These are phyloP conservation scores for Ptychochromis oligacanthus DNA, from an alignment of 2,113 vertebrate species.

Conservation along the genomic window DNA sequence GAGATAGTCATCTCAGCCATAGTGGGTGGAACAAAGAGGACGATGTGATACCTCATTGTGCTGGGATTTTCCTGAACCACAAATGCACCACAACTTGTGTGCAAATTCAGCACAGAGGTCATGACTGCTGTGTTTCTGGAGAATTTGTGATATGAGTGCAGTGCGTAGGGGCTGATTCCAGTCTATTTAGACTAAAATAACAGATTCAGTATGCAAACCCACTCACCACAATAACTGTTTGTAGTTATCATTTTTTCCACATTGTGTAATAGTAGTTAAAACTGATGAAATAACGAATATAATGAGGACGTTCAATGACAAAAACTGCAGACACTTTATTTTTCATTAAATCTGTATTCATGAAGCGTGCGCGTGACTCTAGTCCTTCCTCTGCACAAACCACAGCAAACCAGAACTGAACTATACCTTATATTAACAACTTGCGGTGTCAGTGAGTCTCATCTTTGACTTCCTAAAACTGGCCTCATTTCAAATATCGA, in stretches of 20 bases:
- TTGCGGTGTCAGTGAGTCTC: neutral
- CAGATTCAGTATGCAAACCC: neutral
- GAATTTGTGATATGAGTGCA: neutral
- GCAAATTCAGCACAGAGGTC: neutral
- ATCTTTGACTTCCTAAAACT: neutral
- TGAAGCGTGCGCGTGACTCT: neutral
- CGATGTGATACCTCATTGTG: neutral
- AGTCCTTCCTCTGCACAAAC: neutral
- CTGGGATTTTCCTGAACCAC: neutral
- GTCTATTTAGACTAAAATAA: neutral
- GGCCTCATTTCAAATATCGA: rapidly evolving
- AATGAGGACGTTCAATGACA: no score
- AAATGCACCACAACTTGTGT: neutral
- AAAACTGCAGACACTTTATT: no score
- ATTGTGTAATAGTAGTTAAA: neutral
- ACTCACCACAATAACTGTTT: neutral
- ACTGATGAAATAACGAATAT: neutral
- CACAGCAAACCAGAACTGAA: neutral
- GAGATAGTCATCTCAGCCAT: neutral
- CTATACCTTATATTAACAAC: neutral
- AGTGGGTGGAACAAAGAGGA: neutral
- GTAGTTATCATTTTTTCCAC: neutral
- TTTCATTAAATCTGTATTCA: neutral
- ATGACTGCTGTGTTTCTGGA: neutral
- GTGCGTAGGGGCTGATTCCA: neutral